Percentiles rank a stretch among this genome's conserved stretches.
These are phyloP conservation scores for Micrasema minimum DNA, from an alignment of 1,140 invertebrate species.

Conservation along the genomic window DNA sequence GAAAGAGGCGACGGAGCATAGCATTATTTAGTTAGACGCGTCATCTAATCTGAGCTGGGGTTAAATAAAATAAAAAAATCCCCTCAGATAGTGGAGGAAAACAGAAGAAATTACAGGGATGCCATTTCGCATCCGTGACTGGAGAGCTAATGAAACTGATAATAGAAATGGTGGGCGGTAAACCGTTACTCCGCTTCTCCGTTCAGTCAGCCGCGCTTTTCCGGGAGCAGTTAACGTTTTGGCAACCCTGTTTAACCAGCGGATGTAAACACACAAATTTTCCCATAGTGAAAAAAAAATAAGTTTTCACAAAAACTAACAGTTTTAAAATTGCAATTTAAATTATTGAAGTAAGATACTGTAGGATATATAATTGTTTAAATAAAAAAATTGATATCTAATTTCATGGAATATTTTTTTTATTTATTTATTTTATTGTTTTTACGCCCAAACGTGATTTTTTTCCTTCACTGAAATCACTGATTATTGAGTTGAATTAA, in stretches of 20 bases:
- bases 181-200: background rate
- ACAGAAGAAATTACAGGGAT: constrained; percentile 32
- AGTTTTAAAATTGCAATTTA: background rate
- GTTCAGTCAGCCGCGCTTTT: background rate
- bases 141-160: constrained; percentile 28
- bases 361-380: too few relatives aligned
- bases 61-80: constrained; percentile 7
- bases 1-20: background rate
- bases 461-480: too few relatives aligned
- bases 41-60: constrained; percentile 14
- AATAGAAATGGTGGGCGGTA: constrained; percentile 29
- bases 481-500: too few relatives aligned
- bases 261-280: constrained; percentile 3
- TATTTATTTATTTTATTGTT: too few relatives aligned
- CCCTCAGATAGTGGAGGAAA: constrained; percentile 2
- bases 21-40: constrained; percentile 19
- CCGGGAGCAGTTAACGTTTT: constrained; percentile 11
- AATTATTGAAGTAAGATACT: background rate
- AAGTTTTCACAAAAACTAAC: background rate
- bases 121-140: constrained; percentile 25
- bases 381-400: too few relatives aligned
- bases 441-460: too few relatives aligned
- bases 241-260: constrained; percentile 20
- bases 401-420: too few relatives aligned
- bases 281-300: background rate